Percentiles rank a stretch among this genome's conserved stretches.
Conservation (phyloP, 2,797 vertebrate species). For the Sebastes diaconus region DNA sequence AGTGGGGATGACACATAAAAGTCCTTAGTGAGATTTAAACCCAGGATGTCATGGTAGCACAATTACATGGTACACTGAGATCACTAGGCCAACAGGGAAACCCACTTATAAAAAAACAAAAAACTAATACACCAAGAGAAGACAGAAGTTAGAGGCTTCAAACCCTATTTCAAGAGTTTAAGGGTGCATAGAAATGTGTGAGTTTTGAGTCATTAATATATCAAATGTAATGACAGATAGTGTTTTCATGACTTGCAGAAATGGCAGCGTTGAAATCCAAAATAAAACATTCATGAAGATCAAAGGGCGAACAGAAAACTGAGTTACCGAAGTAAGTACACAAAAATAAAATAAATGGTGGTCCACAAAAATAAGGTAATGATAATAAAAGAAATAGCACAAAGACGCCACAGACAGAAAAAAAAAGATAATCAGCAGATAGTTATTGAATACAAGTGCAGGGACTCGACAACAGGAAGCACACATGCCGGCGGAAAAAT, state of each 20-base stretch:
- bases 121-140: neutral
- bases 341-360: neutral
- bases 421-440: slow-evolving; percentile 13
- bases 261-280: slow-evolving; percentile 3
- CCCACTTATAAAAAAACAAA: neutral
- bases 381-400: neutral
- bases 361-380: slow-evolving; percentile 3
- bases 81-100: neutral
- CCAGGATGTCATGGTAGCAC: neutral
- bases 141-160: neutral
- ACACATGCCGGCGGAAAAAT: slow-evolving; percentile 61
- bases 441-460: slow-evolving; percentile 27
- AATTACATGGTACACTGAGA: neutral
- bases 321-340: neutral
- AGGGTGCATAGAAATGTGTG: neutral
- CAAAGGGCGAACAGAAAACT: neutral
- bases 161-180: neutral
- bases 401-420: neutral
- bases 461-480: slow-evolving; percentile 39
- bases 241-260: slow-evolving; percentile 33
- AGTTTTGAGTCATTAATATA: neutral
- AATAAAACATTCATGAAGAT: slow-evolving; percentile 9
- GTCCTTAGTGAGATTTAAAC: slow-evolving; percentile 1
- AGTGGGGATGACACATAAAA: neutral
- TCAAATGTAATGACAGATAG: neutral